A percentile compares a stretch with the other conserved stretches of the same genome.
Conservation (phyloP, 2,888 invertebrate genomes). For the Osedax frankpressi region DNA sequence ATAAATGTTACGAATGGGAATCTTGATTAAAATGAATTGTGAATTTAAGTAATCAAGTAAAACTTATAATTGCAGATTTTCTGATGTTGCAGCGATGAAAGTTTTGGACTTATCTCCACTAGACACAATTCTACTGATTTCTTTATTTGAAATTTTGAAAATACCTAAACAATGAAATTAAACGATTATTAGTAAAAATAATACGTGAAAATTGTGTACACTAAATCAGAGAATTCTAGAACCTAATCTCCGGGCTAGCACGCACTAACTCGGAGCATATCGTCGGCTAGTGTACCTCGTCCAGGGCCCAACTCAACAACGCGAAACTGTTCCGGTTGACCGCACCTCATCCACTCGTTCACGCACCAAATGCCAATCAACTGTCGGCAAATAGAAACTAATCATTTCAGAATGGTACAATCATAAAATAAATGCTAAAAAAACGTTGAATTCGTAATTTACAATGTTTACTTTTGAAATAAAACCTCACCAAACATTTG, state of each 20-base stretch:
- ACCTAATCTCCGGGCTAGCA: too few relatives aligned
- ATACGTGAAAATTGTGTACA: too few relatives aligned
- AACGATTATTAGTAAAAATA: too few relatives aligned
- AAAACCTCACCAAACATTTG: slow-evolving; percentile 90
- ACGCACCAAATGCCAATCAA: slow-evolving; percentile 77
- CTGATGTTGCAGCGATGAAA: slow-evolving; percentile 66
- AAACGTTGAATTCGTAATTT: too few relatives aligned
- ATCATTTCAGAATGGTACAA: background rate
- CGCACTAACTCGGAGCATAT: slow-evolving; percentile 68
- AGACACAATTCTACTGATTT: slow-evolving; percentile 60
- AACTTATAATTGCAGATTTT: slow-evolving; percentile 52
- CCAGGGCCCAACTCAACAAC: slow-evolving; percentile 92
- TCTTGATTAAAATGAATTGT: too few relatives aligned
- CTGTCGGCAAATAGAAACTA: too few relatives aligned
- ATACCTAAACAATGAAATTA: too few relatives aligned
- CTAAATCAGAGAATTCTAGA: too few relatives aligned
- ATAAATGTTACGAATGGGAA: too few relatives aligned
- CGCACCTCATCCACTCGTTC: slow-evolving; percentile 65
- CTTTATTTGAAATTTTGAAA: slow-evolving; percentile 41
- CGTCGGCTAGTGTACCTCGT: slow-evolving; percentile 70
- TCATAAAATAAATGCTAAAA: background rate
- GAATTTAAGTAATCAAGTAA: too few relatives aligned
- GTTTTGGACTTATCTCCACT: slow-evolving; percentile 75
- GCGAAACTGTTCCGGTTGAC: slow-evolving; percentile 63
- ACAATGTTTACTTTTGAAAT: too few relatives aligned